These are phyloP conservation scores for Hemibagrus wyckioides DNA, from an alignment of 2,113 vertebrate genomes.

Conservation along the genomic window DNA sequence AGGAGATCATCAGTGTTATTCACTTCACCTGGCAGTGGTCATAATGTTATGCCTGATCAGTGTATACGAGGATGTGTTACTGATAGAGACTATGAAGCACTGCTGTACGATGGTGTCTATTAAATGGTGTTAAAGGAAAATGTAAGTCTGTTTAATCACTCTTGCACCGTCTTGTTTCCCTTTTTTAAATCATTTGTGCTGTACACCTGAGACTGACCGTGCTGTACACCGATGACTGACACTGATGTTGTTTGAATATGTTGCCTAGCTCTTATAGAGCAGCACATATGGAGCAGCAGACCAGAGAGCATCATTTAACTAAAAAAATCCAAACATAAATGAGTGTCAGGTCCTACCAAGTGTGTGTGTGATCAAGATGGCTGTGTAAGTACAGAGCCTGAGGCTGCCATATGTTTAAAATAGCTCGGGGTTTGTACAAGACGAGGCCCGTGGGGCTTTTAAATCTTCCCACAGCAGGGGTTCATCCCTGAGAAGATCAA, in stretches of 20 bases:
- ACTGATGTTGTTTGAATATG: too few relatives aligned
- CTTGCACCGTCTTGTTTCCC: neutral
- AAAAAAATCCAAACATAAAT: neutral
- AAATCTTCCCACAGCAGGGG: slow-evolving; percentile 67
- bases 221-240: neutral
- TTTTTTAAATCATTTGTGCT: neutral
- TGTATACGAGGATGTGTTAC: neutral
- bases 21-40: too few relatives aligned
- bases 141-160: neutral
- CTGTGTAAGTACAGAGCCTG: slow-evolving; percentile 49
- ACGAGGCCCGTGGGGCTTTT: slow-evolving; percentile 56
- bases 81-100: neutral
- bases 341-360: neutral
- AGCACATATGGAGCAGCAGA: neutral
- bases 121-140: neutral
- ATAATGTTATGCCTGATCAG: neutral
- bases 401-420: slow-evolving; percentile 58
- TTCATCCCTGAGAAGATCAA: slow-evolving; percentile 71
- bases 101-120: neutral
- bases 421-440: slow-evolving; percentile 58
- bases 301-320: neutral
- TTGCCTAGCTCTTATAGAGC: neutral
- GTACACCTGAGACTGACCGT: too few relatives aligned
- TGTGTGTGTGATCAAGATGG: slow-evolving; percentile 42
- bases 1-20: too few relatives aligned